Evolutionary conservation across 2,797 vertebrate species (phyloP).

Genomic region (Helarctos malayanus): DNA sequence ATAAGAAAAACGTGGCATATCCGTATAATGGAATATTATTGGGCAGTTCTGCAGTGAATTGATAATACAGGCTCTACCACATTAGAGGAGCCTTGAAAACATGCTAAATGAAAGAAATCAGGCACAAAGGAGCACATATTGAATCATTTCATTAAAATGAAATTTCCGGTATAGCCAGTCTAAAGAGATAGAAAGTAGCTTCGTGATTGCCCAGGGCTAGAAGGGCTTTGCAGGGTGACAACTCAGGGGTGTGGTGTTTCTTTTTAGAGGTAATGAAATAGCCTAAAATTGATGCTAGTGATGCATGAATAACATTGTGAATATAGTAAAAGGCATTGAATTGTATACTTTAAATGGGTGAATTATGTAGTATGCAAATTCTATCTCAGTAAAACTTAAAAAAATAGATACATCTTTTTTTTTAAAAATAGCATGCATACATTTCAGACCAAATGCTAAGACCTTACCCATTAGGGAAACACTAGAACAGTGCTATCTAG

Average conservation of each 20-base stretch:
- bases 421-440: not conserved
- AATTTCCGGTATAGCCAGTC: not conserved
- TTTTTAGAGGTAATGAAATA: not conserved
- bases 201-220: not conserved
- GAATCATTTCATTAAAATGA: not conserved
- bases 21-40: not conserved
- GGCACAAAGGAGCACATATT: not conserved
- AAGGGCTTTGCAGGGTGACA: not conserved
- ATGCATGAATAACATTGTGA: not conserved
- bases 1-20: not conserved
- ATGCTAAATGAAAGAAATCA: not conserved
- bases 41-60: not conserved
- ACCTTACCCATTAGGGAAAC: not conserved
- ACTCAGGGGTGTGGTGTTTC: not conserved
- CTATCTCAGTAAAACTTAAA: not conserved
- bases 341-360: not conserved
- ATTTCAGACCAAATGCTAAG: not conserved
- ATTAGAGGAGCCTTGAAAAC: not conserved
- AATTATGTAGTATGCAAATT: constrained; percentile 13
- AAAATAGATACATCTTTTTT: not conserved
- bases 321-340: not conserved
- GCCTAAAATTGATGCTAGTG: not conserved
- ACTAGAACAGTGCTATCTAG: not conserved
- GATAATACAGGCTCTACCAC: not conserved
- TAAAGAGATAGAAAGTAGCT: not conserved